Evolutionary conservation across 2,888 invertebrate genomes (phyloP), one percentile per base, ranked within the genome.

Genomic region (Tachystola acroxantha): DNA sequence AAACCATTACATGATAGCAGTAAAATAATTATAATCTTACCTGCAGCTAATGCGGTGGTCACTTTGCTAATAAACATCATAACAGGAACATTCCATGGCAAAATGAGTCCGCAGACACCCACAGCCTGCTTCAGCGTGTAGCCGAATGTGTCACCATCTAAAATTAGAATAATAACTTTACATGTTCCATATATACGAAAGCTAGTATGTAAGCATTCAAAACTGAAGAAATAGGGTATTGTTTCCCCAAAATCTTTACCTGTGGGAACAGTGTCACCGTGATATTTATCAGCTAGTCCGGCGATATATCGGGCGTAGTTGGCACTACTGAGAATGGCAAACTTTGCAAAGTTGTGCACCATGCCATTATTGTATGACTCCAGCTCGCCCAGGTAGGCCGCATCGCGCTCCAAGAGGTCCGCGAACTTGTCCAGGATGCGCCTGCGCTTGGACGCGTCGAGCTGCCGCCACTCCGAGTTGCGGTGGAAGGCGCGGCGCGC

Each of bases 1-100:
- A n/a, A n/a, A n/a, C n/a, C n/a, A n/a, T n/a, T n/a, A n/a, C n/a
- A n/a, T n/a, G n/a, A n/a, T n/a, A n/a, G n/a, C n/a, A n/a, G n/a
- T n/a, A n/a, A n/a, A n/a, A n/a, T n/a, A n/a, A n/a, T n/a, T n/a
- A n/a, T n/a, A n/a, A n/a, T n/a, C n/a, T 10, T 57, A 86, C 85
- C 85, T 51, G 93, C 93, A 4, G 93, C 91, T 36, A 94, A 67
- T 0, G 94, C 94, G 0, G 94, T 94, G 2, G 89, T 94, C 33
- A 98, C 88, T 79, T 99, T 99, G 98, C 98, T 98, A 0, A 94
- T 90, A 79, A 95, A 90, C 98, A 99, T 98, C 38, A 97, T 78
- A 97, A 96, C 2, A 25, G 32, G 32, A 2, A 3, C 25, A 7
- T 33, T 33, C 32, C 32, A 33, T 7, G 32, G 32, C 53, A 96